phyloP scores from a whole-genome alignment of 2,113 vertebrate genomes.

The Glareola pratincola region DNA sequence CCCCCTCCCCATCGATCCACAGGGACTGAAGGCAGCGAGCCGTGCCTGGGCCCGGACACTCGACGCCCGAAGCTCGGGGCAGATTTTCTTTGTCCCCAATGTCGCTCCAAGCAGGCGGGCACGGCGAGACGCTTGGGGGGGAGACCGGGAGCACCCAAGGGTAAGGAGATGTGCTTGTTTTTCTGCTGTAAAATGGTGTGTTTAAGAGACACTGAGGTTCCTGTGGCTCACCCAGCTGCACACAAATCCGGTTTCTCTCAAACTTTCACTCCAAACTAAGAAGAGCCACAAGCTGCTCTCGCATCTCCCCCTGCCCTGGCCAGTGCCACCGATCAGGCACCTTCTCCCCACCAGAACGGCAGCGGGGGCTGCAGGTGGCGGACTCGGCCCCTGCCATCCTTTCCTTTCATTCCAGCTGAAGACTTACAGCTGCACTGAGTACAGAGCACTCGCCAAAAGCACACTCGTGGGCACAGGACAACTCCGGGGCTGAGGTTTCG shows the following conservation, averaged over 20 bases:
- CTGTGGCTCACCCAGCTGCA: background rate
- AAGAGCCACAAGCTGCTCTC: background rate
- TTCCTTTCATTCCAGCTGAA: background rate
- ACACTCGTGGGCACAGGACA: fast-evolving
- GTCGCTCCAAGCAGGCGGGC: background rate
- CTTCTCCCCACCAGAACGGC: background rate
- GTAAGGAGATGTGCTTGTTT: background rate
- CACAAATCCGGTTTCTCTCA: background rate
- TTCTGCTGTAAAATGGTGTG: fast-evolving
- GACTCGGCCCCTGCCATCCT: background rate
- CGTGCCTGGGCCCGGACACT: background rate
- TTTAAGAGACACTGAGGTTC: background rate
- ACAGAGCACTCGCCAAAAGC: background rate
- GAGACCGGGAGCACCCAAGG: background rate
- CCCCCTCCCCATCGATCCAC: fast-evolving
- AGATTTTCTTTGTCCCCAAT: background rate
- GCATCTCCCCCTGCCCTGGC: background rate
- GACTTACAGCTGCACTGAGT: background rate
- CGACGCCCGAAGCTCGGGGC: background rate
- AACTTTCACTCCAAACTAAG: background rate
- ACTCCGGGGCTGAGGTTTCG: background rate
- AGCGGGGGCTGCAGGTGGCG: background rate
- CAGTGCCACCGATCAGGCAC: fast-evolving
- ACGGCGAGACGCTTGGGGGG: background rate
- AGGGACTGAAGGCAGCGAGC: background rate